Conservation (phyloP, 37 sponge, comb jelly and placozoan species). For the Bolinopsis microptera region DNA sequence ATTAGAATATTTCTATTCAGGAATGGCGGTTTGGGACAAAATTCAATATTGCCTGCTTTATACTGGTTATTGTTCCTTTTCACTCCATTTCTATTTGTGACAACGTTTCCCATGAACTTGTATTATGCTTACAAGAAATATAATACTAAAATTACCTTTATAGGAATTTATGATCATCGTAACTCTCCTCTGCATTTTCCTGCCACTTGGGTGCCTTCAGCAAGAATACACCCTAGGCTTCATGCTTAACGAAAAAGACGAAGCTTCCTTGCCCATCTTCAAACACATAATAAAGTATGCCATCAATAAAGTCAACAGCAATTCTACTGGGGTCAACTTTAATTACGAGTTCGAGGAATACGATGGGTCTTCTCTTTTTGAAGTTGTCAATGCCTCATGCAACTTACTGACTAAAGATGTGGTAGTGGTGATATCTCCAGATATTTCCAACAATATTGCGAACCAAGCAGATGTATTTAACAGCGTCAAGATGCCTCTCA, state of each 20-base stretch:
- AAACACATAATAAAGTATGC: not conserved
- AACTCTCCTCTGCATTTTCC: too few relatives aligned
- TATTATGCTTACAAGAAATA: too few relatives aligned
- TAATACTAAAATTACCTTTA: too few relatives aligned
- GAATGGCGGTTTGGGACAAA: too few relatives aligned
- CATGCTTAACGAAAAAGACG: constrained; percentile 20
- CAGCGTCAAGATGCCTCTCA: constrained; percentile 6
- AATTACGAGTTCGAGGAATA: not conserved
- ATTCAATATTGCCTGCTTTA: too few relatives aligned
- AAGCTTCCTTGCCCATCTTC: not conserved
- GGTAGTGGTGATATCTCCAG: not conserved
- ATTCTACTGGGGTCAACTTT: not conserved
- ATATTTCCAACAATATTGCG: not conserved
- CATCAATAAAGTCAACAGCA: constrained; percentile 14
- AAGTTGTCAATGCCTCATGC: not conserved
- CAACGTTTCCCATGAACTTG: too few relatives aligned
- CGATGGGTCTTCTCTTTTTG: not conserved
- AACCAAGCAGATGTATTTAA: constrained; percentile 54
- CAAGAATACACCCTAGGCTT: not conserved
- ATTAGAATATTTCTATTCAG: too few relatives aligned
- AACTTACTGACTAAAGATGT: not conserved
- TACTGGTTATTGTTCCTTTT: too few relatives aligned
- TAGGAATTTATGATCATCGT: too few relatives aligned
- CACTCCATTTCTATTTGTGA: too few relatives aligned
- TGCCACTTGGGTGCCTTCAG: too few relatives aligned